Base-by-base conservation (phyloP, 2,113 vertebrate genomes). In the Pollachius pollachius region DNA sequence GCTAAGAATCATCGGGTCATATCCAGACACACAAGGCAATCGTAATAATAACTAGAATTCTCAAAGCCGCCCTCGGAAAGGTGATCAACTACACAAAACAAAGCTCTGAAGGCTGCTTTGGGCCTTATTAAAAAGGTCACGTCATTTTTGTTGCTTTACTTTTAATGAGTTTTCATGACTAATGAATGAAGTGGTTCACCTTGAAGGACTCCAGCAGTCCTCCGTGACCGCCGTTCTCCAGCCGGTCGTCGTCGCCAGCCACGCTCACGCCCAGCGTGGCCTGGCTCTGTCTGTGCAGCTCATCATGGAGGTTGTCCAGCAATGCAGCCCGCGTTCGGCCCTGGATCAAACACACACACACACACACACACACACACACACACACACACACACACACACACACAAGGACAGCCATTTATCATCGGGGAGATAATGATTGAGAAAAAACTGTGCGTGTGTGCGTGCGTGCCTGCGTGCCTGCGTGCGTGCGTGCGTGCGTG, bases 181-280 rank as follows among this genome's bases (percentile, higher is more conserved):
- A 9, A 21, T 13, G 19, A n/a, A n/a, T 72, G 30, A 34, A 34
- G 30, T 34, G 30, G 48, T 72, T 91, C 91, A 97, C 96, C 95
- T 97, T 97, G 88, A 97, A 97, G 60, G 95, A 96, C 81, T 96
- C 95, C 1, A 98, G 94, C 79, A 98, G 95, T 5, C 96, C 95
- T 0, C 96, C 94, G 30, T 94, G 90, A 2, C 93, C 93, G 0
- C 95, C 95, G 1, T 97, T 97, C 87, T 97, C 96, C 80, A 95
- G 86, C 84, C 94, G 95, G 80, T 97, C 96, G 18, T 97, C 96
- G 5, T 96, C 96, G 6, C 92, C 89, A 1, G 90, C 85, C 54
- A 94, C 87, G 9, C 93, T 89, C 56, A 96, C 80, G 12, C 95
- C 95, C 91, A 97, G 91, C 74, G 94, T 94, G 68, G 94, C 90